Evolutionary conservation across 2,888 invertebrate species (phyloP).

Genomic region (Drosophila anomalata): DNA sequence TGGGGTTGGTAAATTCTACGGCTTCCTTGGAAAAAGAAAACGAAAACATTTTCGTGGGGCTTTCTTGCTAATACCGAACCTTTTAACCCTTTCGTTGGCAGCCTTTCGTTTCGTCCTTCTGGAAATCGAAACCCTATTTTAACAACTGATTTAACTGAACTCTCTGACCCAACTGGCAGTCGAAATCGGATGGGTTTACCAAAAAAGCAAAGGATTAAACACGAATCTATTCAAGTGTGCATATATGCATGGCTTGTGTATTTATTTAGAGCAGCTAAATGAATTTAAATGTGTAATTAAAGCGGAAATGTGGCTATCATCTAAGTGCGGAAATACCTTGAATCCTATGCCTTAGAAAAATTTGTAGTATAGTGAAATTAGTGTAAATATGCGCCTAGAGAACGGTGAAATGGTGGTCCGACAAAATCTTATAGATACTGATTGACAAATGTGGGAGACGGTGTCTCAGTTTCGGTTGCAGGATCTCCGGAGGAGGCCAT

Average conservation of each 20-base stretch:
- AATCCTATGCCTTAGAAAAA: background rate
- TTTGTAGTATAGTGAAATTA: background rate
- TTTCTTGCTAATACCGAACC: slow-evolving; percentile 61
- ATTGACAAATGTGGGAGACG: background rate
- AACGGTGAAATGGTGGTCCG: background rate
- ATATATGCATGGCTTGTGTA: background rate
- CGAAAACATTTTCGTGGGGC: slow-evolving; percentile 30
- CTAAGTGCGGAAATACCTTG: slow-evolving; percentile 3
- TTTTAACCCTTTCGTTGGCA: slow-evolving; percentile 54
- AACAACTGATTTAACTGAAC: slow-evolving; percentile 79
- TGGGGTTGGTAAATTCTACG: slow-evolving; percentile 11
- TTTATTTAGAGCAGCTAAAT: slow-evolving; percentile 9
- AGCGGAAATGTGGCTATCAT: slow-evolving; percentile 2
- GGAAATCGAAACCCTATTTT: slow-evolving; percentile 64
- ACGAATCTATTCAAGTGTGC: background rate
- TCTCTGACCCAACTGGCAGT: slow-evolving; percentile 51
- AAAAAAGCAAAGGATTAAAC: background rate
- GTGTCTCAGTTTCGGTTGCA: background rate
- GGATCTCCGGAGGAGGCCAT: background rate
- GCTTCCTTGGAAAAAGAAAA: slow-evolving; percentile 34
- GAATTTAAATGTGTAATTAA: background rate
- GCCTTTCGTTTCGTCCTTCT: slow-evolving; percentile 18
- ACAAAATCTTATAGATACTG: background rate
- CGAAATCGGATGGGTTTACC: slow-evolving; percentile 48
- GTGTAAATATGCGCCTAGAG: background rate